These are phyloP conservation scores for Druon quercuslanigerum DNA, from an alignment of 1,140 invertebrate genomes.

Conservation along the genomic window DNA sequence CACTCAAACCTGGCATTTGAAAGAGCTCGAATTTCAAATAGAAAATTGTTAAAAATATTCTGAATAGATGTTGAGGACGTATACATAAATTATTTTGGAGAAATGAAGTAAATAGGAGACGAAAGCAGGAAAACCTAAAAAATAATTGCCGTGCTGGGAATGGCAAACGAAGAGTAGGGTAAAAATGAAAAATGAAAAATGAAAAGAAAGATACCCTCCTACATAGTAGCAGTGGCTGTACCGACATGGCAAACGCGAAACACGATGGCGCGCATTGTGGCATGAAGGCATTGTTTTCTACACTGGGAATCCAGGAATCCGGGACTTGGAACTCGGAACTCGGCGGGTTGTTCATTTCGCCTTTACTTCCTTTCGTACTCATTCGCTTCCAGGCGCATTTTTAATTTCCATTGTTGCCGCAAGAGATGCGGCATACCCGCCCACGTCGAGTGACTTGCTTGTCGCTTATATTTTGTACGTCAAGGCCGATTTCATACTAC, in stretches of 20 bases:
- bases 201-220: conserved; percentile 49
- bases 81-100: background rate
- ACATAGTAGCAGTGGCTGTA: conserved; percentile 43
- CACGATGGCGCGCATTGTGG: conserved; percentile 55
- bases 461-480: background rate
- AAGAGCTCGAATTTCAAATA: too few species aligned
- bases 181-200: conserved; percentile 51
- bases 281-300: conserved; percentile 60
- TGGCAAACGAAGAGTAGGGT: conserved; percentile 5
- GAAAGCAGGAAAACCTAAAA: conserved; percentile 10
- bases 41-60: too few species aligned
- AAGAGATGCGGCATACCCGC: conserved; percentile 39
- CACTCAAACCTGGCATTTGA: too few species aligned
- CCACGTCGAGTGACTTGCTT: conserved; percentile 41
- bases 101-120: conserved; percentile 8
- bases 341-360: conserved; percentile 55
- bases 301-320: conserved; percentile 59
- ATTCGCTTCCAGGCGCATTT: conserved; percentile 55
- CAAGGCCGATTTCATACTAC: conserved; percentile 8
- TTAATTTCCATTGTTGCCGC: conserved; percentile 59
- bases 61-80: background rate
- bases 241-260: conserved; percentile 50
- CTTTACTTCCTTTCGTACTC: conserved; percentile 52
- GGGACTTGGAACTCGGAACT: conserved; percentile 45
- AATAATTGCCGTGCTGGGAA: conserved; percentile 20